Evolutionary conservation across 2,113 vertebrate genomes (phyloP).

Genomic region (Gobius niger): DNA sequence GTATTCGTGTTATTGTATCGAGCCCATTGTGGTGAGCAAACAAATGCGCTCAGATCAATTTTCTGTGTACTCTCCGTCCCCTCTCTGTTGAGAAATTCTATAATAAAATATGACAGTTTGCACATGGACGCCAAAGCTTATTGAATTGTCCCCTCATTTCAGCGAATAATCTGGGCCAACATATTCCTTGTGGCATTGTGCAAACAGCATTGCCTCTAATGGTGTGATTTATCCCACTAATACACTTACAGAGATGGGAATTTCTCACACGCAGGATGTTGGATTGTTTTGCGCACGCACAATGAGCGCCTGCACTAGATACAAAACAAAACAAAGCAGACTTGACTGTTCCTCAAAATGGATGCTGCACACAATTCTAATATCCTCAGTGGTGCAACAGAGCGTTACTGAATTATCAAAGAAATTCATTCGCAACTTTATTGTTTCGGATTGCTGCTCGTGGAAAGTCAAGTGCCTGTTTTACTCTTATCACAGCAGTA

Average conservation of each 20-base stretch:
- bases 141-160: conserved; percentile 59
- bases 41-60: conserved; percentile 54
- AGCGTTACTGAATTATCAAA: conserved; percentile 12
- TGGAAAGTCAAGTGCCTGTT: too few relatives aligned
- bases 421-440: conserved; percentile 19
- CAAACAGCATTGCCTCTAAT: conserved; percentile 44
- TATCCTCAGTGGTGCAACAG: background rate
- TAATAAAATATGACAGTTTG: conserved; percentile 53
- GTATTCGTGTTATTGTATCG: background rate
- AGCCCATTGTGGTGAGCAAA: conserved; percentile 23
- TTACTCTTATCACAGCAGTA: too few relatives aligned
- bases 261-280: conserved; percentile 20
- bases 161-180: conserved; percentile 52
- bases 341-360: conserved; percentile 19
- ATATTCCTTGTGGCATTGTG: conserved; percentile 47
- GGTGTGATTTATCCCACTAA: conserved; percentile 50
- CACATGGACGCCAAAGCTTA: conserved; percentile 37
- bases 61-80: conserved; percentile 31
- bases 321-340: conserved; percentile 29
- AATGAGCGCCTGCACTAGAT: conserved; percentile 25
- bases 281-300: conserved; percentile 24
- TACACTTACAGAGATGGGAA: conserved; percentile 31
- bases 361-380: conserved; percentile 13
- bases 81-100: conserved; percentile 40
- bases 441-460: conserved; percentile 1